Evolutionary conservation across 2,113 vertebrate genomes (phyloP).

Genomic region (Callionymus lyra): DNA sequence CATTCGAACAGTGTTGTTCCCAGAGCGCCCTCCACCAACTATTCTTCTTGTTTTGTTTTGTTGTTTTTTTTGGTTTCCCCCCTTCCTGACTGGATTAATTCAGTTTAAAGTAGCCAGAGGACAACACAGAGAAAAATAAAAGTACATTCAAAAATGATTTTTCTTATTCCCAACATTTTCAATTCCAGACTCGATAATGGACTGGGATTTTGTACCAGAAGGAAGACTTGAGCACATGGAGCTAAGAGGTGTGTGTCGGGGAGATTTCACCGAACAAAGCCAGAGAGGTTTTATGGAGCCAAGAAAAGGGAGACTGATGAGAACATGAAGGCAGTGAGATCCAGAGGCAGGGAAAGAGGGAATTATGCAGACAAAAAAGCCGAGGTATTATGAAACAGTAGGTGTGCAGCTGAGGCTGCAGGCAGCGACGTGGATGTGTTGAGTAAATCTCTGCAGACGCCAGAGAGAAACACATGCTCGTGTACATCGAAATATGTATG

Average conservation of each 20-base stretch:
- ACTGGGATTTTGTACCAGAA: too few relatives aligned
- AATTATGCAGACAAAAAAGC: slow-evolving; percentile 25
- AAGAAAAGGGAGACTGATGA: slow-evolving; percentile 9
- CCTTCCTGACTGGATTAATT: too few relatives aligned
- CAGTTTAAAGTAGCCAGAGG: too few relatives aligned
- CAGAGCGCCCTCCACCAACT: too few relatives aligned
- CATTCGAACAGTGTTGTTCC: too few relatives aligned
- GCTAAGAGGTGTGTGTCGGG: slow-evolving; percentile 2
- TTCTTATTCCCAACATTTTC: too few relatives aligned
- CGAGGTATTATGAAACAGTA: slow-evolving; percentile 19
- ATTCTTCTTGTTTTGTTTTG: too few relatives aligned
- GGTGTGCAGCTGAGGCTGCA: slow-evolving; percentile 21
- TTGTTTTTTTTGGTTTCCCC: too few relatives aligned
- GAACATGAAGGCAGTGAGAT: slow-evolving; percentile 13
- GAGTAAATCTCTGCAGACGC: slow-evolving; percentile 7
- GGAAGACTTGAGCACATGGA: too few relatives aligned
- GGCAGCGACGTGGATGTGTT: slow-evolving; percentile 38
- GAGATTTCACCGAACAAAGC: slow-evolving; percentile 10
- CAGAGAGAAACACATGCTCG: not conserved
- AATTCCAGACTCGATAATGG: too few relatives aligned
- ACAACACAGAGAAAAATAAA: too few relatives aligned
- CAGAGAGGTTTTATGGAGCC: slow-evolving; percentile 13
- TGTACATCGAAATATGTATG: not conserved
- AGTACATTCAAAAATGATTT: too few relatives aligned
- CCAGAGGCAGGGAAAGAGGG: slow-evolving; percentile 5